Conservation (phyloP, 2,888 invertebrate species). For the Drosophila infuscata region DNA sequence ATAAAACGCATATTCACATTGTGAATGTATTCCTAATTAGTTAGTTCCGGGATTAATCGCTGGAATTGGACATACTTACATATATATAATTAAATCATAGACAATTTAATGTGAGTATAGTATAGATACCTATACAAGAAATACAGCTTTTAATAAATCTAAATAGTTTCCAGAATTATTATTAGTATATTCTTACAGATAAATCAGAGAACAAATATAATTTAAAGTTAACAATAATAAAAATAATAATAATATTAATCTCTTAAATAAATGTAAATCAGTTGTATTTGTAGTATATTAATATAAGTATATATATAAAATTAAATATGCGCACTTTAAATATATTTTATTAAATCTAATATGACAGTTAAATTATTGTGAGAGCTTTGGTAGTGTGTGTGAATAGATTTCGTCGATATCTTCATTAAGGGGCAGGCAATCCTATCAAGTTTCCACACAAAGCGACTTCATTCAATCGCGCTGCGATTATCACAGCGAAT, state of each 20-base stretch:
- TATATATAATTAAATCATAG: neutral
- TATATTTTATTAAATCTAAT: slow-evolving; percentile 11
- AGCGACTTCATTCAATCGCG: slow-evolving; percentile 39
- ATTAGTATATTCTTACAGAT: neutral
- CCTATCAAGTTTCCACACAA: slow-evolving; percentile 43
- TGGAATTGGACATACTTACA: neutral
- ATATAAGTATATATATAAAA: neutral
- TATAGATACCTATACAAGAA: neutral
- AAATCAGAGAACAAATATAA: neutral
- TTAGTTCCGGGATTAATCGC: neutral
- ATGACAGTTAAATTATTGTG: slow-evolving; percentile 7
- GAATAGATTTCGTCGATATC: slow-evolving; percentile 16
- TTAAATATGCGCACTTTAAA: neutral
- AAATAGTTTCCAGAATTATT: neutral
- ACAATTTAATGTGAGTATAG: neutral
- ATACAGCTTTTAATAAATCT: neutral
- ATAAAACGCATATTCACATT: neutral
- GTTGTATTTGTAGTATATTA: neutral
- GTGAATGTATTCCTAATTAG: neutral
- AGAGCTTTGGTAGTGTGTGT: slow-evolving; percentile 12
- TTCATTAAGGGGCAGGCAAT: slow-evolving; percentile 19
- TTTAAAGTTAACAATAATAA: neutral
- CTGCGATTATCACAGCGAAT: slow-evolving; percentile 65
- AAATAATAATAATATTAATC: neutral
- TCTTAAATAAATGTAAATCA: neutral